Conservation (phyloP, 2,113 vertebrate species). For the Thinocorus orbignyianus region DNA sequence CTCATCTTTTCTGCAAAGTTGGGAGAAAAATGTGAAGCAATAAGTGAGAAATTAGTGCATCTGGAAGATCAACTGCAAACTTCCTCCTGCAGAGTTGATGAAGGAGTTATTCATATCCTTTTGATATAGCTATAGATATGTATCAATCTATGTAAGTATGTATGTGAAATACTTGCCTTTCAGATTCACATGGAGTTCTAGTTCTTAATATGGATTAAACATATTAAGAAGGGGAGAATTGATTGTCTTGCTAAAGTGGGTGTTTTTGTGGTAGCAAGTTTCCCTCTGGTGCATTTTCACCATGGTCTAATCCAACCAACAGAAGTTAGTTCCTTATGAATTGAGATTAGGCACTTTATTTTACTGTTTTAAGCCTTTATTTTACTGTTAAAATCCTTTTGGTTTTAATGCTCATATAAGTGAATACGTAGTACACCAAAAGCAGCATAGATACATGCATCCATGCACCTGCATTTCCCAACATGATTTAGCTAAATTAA, state of each 20-base stretch:
- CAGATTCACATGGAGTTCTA: neutral
- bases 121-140: neutral
- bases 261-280: neutral
- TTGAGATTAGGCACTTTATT: neutral
- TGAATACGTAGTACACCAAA: neutral
- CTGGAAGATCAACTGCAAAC: constrained; percentile 85
- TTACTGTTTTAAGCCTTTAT: neutral
- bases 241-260: neutral
- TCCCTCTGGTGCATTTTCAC: neutral
- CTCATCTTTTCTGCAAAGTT: constrained; percentile 59
- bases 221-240: neutral
- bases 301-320: neutral
- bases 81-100: constrained; percentile 78
- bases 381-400: neutral
- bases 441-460: neutral
- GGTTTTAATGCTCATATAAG: neutral
- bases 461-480: neutral
- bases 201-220: neutral
- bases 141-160: neutral
- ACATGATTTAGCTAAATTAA: neutral
- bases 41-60: constrained; percentile 78
- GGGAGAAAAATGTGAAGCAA: constrained; percentile 73
- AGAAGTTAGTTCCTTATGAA: neutral
- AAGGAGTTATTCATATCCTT: constrained; percentile 90
- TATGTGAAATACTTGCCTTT: neutral